phyloP scores from a whole-genome alignment of 2,888 invertebrate species.

The Dryocosmus kuriphilus region DNA sequence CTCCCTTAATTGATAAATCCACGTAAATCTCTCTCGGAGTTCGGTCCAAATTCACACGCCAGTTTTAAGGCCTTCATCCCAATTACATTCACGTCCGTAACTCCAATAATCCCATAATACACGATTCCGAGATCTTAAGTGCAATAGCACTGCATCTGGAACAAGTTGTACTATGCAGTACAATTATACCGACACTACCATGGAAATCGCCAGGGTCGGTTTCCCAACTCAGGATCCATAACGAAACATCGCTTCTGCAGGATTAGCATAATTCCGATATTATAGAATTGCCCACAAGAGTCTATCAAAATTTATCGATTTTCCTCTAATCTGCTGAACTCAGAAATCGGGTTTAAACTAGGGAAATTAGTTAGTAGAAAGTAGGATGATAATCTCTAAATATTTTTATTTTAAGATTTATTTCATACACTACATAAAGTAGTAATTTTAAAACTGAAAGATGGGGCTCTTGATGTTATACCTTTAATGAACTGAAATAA shows the following conservation, averaged over 20 bases:
- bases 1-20: no score
- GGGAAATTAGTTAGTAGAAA: not conserved
- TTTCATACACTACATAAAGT: not conserved
- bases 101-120: conserved; percentile 19
- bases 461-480: not conserved
- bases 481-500: not conserved
- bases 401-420: not conserved
- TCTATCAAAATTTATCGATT: not conserved
- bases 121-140: conserved; percentile 25
- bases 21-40: no score
- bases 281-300: not conserved
- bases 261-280: conserved; percentile 19
- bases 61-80: not conserved
- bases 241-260: conserved; percentile 11
- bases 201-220: conserved; percentile 11
- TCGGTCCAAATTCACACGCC: not conserved
- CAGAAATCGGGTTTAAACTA: not conserved
- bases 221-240: conserved; percentile 19
- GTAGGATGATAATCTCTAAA: no score
- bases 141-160: conserved; percentile 22
- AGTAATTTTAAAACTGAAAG: not conserved
- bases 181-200: conserved; percentile 16
- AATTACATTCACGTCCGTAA: not conserved
- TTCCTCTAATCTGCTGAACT: not conserved
- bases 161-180: conserved; percentile 13